Evolutionary conservation across 2,113 vertebrate species (phyloP).

Genomic region (Mugil cephalus): DNA sequence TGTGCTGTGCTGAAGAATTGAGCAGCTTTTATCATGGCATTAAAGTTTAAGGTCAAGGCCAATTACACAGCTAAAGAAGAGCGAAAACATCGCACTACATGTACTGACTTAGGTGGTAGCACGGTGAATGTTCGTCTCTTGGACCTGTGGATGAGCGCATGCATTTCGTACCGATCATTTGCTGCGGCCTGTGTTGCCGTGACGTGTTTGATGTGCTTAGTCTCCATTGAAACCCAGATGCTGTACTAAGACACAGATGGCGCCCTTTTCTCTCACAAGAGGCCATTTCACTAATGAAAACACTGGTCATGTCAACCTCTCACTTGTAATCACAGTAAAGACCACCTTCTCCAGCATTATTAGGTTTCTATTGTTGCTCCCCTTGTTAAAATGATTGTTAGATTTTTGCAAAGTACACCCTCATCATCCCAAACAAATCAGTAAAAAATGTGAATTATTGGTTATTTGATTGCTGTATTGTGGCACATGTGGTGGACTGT

Average conservation of each 20-base stretch:
- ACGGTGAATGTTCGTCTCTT: too few species aligned
- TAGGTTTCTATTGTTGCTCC: constrained; percentile 37
- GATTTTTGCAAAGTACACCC: constrained; percentile 19
- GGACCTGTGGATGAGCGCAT: too few species aligned
- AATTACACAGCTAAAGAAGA: not conserved
- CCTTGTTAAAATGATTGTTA: constrained; percentile 17
- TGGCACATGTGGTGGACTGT: not conserved
- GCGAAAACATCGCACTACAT: rapidly evolving
- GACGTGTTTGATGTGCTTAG: not conserved
- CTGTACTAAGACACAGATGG: not conserved
- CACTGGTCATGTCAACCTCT: constrained; percentile 15
- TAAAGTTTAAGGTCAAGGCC: not conserved
- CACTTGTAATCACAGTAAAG: constrained; percentile 39
- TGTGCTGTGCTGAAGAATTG: not conserved
- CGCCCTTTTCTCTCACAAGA: constrained; percentile 38
- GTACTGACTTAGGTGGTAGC: too few species aligned
- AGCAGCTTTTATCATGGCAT: not conserved
- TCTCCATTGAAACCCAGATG: not conserved
- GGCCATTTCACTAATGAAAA: constrained; percentile 30
- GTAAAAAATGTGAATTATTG: constrained; percentile 10
- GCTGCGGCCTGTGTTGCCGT: too few species aligned
- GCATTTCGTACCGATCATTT: too few species aligned
- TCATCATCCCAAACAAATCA: constrained; percentile 31
- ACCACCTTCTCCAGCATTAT: constrained; percentile 41
- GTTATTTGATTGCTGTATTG: constrained; percentile 33